A percentile compares a stretch with the other conserved stretches of the same genome.
Evolutionary conservation across 2,888 invertebrate genomes (phyloP).

Genomic region (Dendrolimus houi): DNA sequence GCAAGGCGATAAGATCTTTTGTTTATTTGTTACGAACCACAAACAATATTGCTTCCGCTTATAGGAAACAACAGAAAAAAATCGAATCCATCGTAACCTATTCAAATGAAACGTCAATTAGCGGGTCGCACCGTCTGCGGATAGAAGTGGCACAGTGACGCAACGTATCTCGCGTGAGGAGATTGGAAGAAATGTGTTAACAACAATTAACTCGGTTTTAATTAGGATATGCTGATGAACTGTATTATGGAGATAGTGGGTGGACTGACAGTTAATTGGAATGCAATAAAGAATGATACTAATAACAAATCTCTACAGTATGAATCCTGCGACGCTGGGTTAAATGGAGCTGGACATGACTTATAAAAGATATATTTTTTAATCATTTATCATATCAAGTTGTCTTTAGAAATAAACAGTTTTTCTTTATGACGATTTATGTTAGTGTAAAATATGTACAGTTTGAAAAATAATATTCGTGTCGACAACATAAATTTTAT

Average conservation of each 20-base stretch:
- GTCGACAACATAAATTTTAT: no score
- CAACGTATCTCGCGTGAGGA: constrained; percentile 20
- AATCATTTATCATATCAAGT: no score
- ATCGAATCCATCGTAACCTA: constrained; percentile 50
- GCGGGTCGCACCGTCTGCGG: constrained; percentile 41
- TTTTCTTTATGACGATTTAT: no score
- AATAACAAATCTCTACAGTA: no score
- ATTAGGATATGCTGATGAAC: constrained; percentile 14
- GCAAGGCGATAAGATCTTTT: constrained; percentile 17
- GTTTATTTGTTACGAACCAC: constrained; percentile 48
- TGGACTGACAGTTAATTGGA: not conserved
- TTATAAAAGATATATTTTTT: no score
- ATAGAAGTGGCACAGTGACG: constrained; percentile 53
- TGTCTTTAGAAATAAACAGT: no score
- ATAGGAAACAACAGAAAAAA: constrained; percentile 42
- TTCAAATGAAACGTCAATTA: constrained; percentile 53
- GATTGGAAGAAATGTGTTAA: constrained; percentile 28
- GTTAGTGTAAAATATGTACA: no score
- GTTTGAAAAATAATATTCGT: no score
- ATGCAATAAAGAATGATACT: no score
- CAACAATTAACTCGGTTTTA: constrained; percentile 40
- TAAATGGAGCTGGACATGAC: no score
- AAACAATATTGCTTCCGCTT: constrained; percentile 32
- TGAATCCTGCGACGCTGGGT: no score
- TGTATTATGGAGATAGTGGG: not conserved